phyloP scores from a whole-genome alignment of 1,140 invertebrate species.

The Macrobrachium nipponense region DNA sequence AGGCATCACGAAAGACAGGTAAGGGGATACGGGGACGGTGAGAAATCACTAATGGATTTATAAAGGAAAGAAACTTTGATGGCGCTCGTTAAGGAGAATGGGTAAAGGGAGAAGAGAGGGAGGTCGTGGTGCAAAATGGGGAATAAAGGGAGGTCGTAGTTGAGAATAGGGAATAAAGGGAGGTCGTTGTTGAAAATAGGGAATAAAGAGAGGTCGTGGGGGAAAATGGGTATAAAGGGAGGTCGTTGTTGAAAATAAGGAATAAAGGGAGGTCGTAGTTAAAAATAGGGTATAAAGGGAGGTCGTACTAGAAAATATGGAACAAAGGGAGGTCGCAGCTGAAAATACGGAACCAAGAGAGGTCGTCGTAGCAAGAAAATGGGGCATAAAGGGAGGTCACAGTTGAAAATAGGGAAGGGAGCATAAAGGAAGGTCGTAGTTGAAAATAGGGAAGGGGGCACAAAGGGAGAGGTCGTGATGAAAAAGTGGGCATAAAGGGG shows the following conservation, averaged over 20 bases:
- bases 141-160: neutral
- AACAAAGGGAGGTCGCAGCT: too few relatives aligned
- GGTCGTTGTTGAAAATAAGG: neutral
- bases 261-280: neutral
- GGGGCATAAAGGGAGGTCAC: neutral
- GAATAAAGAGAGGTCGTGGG: neutral
- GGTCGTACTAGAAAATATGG: too few relatives aligned
- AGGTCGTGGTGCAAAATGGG: neutral
- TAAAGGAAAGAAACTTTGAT: neutral
- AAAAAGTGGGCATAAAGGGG: neutral
- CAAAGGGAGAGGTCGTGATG: neutral
- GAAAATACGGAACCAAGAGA: too few relatives aligned
- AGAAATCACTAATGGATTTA: neutral
- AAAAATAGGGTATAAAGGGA: neutral
- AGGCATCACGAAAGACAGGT: neutral
- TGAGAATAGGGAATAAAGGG: neutral
- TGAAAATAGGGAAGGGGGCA: too few relatives aligned
- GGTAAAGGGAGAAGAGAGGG: neutral
- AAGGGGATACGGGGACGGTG: neutral
- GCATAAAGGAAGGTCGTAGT: too few relatives aligned
- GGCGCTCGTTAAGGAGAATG: neutral
- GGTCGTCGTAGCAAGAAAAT: too few relatives aligned
- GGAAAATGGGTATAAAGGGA: neutral
- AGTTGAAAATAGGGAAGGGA: too few relatives aligned
- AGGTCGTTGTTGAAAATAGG: neutral